Evolutionary conservation across 2,113 vertebrate species (phyloP).

Genomic region (Hemiscyllium ocellatum): DNA sequence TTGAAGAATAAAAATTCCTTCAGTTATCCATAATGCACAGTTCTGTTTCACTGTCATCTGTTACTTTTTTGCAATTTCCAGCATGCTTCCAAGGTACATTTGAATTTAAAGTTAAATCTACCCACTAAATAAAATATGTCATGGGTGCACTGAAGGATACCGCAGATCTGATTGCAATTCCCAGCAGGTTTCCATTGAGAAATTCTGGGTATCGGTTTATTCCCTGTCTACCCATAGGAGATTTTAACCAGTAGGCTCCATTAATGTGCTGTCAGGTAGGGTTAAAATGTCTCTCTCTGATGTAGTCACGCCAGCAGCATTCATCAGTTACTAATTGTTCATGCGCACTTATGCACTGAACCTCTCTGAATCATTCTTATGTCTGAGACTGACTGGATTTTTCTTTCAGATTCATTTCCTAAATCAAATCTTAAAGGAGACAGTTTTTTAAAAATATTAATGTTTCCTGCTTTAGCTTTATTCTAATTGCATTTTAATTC

Average conservation of each 20-base stretch:
- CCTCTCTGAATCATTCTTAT: not conserved
- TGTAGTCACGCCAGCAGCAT: not conserved
- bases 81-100: not conserved
- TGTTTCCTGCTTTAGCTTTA: not conserved
- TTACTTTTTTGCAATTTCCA: not conserved
- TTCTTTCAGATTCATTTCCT: not conserved
- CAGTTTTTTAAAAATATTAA: not conserved
- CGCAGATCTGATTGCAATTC: not conserved
- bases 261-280: not conserved
- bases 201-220: not conserved
- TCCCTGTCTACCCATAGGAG: not conserved
- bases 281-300: not conserved
- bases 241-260: not conserved
- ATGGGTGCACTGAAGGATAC: not conserved
- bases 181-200: not conserved
- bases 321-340: not conserved
- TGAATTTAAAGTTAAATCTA: not conserved
- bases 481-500: not conserved
- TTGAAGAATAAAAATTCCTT: not conserved
- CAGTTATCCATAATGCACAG: not conserved
- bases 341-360: not conserved
- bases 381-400: not conserved
- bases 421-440: not conserved
- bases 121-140: not conserved
- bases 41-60: not conserved